These are phyloP conservation scores for Himantopus leucocephalus DNA, from an alignment of 2,113 vertebrate species.

Conservation along the genomic window DNA sequence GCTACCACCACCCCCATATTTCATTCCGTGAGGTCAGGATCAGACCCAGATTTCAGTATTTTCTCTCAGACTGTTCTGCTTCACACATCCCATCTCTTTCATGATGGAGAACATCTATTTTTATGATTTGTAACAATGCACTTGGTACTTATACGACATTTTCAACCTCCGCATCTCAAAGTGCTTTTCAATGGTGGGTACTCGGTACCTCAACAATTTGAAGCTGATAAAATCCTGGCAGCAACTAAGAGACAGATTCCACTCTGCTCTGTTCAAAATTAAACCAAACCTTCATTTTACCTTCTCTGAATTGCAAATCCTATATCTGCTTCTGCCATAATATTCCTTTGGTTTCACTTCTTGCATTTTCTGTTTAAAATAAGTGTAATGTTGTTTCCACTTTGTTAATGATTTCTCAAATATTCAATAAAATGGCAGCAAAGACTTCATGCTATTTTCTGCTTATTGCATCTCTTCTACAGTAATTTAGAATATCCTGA, in stretches of 20 bases:
- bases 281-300: background rate
- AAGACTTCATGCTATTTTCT: background rate
- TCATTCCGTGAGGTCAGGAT: background rate
- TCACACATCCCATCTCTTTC: background rate
- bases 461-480: background rate
- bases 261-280: background rate
- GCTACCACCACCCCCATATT: background rate
- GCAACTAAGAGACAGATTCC: background rate
- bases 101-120: background rate
- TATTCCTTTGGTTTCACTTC: background rate
- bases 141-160: background rate
- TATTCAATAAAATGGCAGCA: background rate
- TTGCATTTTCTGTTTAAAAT: background rate
- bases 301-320: background rate
- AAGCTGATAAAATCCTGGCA: background rate
- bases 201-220: background rate
- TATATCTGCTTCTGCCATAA: background rate
- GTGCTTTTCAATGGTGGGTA: background rate
- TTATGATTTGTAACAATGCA: background rate
- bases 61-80: background rate
- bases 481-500: background rate
- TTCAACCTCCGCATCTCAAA: background rate
- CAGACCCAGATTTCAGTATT: background rate
- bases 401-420: background rate
- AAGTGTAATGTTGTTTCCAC: fast-evolving